Conservation (phyloP, 53 echinoderm and acorn worm species). For the Echinarachnius parma region DNA sequence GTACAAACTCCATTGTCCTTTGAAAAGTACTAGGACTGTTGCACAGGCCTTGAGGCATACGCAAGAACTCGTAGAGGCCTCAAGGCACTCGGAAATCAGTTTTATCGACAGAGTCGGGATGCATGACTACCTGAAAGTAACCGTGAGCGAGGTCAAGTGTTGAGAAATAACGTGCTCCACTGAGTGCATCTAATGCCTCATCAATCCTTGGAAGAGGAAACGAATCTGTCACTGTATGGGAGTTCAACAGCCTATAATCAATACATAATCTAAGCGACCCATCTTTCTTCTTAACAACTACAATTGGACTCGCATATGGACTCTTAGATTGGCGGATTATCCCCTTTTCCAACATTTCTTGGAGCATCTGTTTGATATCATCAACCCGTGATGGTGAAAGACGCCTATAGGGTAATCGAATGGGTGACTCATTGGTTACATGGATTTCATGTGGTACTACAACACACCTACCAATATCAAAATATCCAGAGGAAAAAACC, state of each 20-base stretch:
- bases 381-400: constrained; percentile 2
- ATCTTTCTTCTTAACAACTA: constrained; percentile 46
- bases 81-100: constrained; percentile 63
- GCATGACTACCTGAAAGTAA: constrained; percentile 52
- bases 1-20: constrained; percentile 38
- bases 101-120: constrained; percentile 43
- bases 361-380: constrained; percentile 40
- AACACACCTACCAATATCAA: constrained; percentile 40
- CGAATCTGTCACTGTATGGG: constrained; percentile 21
- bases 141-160: constrained; percentile 55
- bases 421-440: constrained; percentile 5
- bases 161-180: constrained; percentile 49
- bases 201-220: constrained; percentile 67
- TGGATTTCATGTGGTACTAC: constrained; percentile 19
- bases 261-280: constrained; percentile 37
- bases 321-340: constrained; percentile 52
- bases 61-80: constrained; percentile 46
- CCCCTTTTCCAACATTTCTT: constrained; percentile 43
- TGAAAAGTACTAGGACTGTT: constrained; percentile 59
- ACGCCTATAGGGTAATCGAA: constrained; percentile 29
- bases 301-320: constrained; percentile 51
- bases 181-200: constrained; percentile 49
- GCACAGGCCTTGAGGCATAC: constrained; percentile 47
- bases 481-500: constrained; percentile 24
- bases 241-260: constrained; percentile 48